Evolutionary conservation across 2,797 vertebrate genomes (phyloP).

Genomic region (Lagorchestes hirsutus): DNA sequence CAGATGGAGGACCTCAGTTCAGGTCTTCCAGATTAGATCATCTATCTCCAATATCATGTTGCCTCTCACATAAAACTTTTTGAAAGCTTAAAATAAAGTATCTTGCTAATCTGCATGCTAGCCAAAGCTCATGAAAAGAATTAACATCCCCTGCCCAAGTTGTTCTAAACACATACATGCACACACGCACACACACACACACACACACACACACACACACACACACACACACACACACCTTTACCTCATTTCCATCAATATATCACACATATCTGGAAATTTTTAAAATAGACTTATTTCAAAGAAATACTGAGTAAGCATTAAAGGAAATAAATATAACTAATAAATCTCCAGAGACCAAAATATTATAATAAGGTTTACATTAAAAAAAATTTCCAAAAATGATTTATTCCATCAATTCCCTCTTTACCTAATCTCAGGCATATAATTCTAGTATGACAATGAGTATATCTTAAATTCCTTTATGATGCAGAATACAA

Average conservation of each 20-base stretch:
- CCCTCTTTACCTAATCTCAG: slow-evolving; percentile 36
- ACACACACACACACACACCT: neutral
- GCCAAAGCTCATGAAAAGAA: neutral
- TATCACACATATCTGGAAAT: neutral
- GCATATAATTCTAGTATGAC: neutral
- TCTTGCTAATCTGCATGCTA: neutral
- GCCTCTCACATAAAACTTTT: neutral
- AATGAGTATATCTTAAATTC: neutral
- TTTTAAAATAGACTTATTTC: neutral
- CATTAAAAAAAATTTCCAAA: slow-evolving; percentile 44
- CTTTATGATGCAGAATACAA: neutral
- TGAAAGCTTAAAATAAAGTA: neutral
- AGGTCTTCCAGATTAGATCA: neutral
- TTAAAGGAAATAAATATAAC: neutral
- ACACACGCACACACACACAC: neutral
- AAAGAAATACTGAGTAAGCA: neutral
- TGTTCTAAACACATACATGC: neutral
- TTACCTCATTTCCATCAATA: neutral
- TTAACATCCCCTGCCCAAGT: neutral
- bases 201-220: neutral
- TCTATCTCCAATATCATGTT: neutral
- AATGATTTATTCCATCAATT: slow-evolving; percentile 29
- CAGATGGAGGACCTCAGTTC: neutral
- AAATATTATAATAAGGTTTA: slow-evolving; percentile 13
- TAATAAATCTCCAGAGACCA: neutral